These are phyloP conservation scores for Hirtodrosophila duncani DNA, from an alignment of 2,888 invertebrate species.

Conservation along the genomic window DNA sequence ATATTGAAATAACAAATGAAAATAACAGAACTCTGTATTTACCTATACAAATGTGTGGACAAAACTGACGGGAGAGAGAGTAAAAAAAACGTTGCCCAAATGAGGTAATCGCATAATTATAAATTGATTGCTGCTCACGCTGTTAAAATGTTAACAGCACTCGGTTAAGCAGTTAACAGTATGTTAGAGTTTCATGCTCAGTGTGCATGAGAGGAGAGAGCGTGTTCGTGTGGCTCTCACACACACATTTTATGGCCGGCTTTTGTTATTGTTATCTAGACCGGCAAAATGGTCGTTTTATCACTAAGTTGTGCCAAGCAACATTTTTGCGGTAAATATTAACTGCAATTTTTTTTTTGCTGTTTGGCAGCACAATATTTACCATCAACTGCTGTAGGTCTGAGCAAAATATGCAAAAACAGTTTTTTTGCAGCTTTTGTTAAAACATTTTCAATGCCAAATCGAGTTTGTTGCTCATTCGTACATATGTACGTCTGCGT, in stretches of 20 bases:
- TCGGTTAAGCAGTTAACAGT: conserved; percentile 14
- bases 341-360: conserved; percentile 17
- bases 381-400: conserved; percentile 2
- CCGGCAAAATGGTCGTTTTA: conserved; percentile 51
- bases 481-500: too few relatives aligned
- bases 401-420: background rate
- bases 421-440: too few relatives aligned
- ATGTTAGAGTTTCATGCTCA: conserved; percentile 4
- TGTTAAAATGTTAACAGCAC: conserved; percentile 42
- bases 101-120: conserved; percentile 76
- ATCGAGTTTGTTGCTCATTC: too few relatives aligned
- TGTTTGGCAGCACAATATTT: background rate
- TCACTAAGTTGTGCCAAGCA: conserved; percentile 12
- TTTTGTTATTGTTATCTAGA: conserved; percentile 63
- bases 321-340: background rate
- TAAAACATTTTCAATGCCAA: conserved; percentile 23
- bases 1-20: too few relatives aligned
- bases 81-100: conserved; percentile 70
- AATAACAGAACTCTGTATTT: too few relatives aligned
- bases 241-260: conserved; percentile 43
- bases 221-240: conserved; percentile 2
- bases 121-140: conserved; percentile 56
- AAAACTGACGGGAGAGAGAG: conserved; percentile 24
- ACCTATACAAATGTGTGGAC: too few relatives aligned
- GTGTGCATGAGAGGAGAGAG: background rate